Base-by-base conservation (phyloP, 2,113 vertebrate species). In the Plecotus auritus region DNA sequence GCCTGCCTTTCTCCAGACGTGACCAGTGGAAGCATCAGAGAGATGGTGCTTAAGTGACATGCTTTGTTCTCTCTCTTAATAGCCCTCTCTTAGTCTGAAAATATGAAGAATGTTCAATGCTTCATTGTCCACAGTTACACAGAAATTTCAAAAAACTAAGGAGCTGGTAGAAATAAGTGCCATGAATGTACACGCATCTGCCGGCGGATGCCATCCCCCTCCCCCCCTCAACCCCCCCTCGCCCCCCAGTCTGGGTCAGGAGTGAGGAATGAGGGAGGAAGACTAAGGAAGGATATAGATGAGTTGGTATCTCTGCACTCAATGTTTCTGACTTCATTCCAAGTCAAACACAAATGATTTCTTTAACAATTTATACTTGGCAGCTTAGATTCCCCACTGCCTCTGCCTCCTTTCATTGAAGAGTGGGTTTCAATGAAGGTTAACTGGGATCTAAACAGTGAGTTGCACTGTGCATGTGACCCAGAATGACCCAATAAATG, bases 361-460 rank as follows among this genome's bases (percentile, higher is more conserved):
- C 40, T 78, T 18, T 42, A 85, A 73, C 35, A 72, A 47, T 35
- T 7, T 35, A 23, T 12, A 14, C 45, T 9, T 16, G 0, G 37
- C 45, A n/a, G 49, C 73, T 87, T 45, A 26, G 54, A 47, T 22
- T 83, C 30, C 13, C 35, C 7, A 26, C 0, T n/a, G 20, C 12
- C 17, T 70, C 28, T 45, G 61, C 56, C 30, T 12, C 26, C 51
- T n/a, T 49, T 47, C 54, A 47, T 13, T 61, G 37, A 61, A 54
- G 56, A 49, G 35, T 2, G 35, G 59, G 26, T 23, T 49, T 56
- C 26, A 9, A 1, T 7, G 49, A 73, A 35, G 20, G 2, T 37
- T 2, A 35, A 26, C 0, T 7, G 20, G 45, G 51, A 18, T 2
- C 14, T 1, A 5, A 0, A 3, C 9, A 45, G 70, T 0, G 1